Base-by-base conservation (phyloP, 2,888 invertebrate genomes). In the Drosophila quinaria region DNA sequence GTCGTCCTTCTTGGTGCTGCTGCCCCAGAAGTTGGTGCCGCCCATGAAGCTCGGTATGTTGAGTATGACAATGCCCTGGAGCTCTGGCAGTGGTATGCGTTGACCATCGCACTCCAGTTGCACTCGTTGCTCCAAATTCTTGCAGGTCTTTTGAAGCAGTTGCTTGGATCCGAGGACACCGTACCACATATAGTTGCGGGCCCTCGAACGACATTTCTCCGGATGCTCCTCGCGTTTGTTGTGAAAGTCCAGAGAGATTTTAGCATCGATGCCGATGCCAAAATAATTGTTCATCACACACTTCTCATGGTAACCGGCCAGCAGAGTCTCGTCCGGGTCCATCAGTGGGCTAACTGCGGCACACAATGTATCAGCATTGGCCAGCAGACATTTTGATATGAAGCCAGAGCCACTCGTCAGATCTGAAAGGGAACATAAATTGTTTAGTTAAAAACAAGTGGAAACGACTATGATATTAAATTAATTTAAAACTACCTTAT, bases 261-360 rank as follows among this genome's bases (percentile, higher is more conserved):
- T 99, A 0, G 99, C 99, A 93, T 99, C 99, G 73, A 99, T 97
- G 0, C 99, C 99, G 89, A 99, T 99, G 0, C 99, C 99, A 91
- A 99, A 99, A 92, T 99, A 99, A 92, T 99, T 99, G 93, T 99
- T 99, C 99, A 99, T 99, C 1, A 98, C 98, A 89, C 98, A 98
- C 80, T 96, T 96, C 93, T 99, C 99, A 87, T 96, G 96, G 92
- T 96, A 97, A 0, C 97, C 97, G 93, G 97, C 97, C 90, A 97
- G 93, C 2, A 97, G 93, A 0, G 97, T 96, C 90, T 97, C 97
- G 89, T 97, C 97, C 0, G 97, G 97, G 91, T 98, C 98, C 96
- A 98, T 97, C 11, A 98, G 93, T 0, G 98, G 98, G 70, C 98
- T 97, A n/a, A 98, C 98, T 1, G 98, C 98, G 1, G 98, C 98